phyloP scores from a whole-genome alignment of 2,113 vertebrate species.

The Phodopus roborovskii region DNA sequence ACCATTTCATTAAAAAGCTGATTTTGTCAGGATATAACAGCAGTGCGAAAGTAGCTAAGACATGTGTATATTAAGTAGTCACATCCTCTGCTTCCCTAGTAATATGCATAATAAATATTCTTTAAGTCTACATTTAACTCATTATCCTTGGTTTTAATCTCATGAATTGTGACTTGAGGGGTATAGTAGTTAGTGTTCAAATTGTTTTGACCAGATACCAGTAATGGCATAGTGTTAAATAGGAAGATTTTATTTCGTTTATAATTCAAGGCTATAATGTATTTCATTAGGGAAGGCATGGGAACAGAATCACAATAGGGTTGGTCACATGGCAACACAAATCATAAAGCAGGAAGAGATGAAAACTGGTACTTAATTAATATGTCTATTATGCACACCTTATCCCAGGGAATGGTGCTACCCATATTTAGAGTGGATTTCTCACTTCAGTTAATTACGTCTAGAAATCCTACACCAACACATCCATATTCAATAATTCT shows the following conservation, averaged over 20 bases:
- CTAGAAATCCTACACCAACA: neutral
- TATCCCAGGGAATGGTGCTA: neutral
- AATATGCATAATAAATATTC: neutral
- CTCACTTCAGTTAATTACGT: neutral
- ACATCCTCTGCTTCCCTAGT: neutral
- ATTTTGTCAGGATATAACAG: neutral
- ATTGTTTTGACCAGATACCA: neutral
- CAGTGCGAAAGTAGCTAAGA: neutral
- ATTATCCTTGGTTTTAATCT: neutral
- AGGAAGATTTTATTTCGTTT: neutral
- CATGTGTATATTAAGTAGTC: neutral
- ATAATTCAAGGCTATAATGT: neutral
- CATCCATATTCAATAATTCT: neutral
- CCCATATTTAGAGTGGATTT: neutral
- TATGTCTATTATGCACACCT: neutral
- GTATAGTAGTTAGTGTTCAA: neutral
- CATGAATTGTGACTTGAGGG: neutral
- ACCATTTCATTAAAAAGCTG: neutral
- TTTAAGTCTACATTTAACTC: neutral
- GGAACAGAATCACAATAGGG: neutral
- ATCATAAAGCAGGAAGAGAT: neutral
- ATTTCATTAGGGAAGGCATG: neutral
- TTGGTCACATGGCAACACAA: neutral
- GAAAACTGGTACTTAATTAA: neutral
- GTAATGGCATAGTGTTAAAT: too few species aligned